Evolutionary conservation across 2,113 vertebrate genomes (phyloP), one percentile per base, ranked within the genome.

Genomic region (Burhinus oedicnemus): DNA sequence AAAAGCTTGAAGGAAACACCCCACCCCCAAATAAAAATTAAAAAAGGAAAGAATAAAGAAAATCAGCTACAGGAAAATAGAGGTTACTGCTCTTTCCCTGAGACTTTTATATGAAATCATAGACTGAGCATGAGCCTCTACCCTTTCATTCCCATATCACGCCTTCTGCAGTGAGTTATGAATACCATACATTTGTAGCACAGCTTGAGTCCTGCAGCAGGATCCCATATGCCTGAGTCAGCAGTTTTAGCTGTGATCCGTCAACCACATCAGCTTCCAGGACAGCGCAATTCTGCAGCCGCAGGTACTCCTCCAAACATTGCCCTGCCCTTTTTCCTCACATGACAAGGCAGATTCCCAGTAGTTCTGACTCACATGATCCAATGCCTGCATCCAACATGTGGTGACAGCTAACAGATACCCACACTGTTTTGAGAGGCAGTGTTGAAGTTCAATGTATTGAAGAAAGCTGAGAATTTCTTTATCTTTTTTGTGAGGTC

Each of bases 321-420:
- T 55, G 76, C 55, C 14, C n/a, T 55, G 57, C 42, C n/a, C 66
- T 79, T 70, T 68, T 51, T 78, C 52, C 47, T 76, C 61, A 19
- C 0, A 0, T 6, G 51, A 21, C 20, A 19, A 18, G 20, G 65
- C 45, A 71, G 38, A 72, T 12, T 16, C 57, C 44, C 18, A 38
- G 22, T 27, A 61, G 15, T 91, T 58, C 18, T 64, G 60, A 36
- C 45, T 49, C 10, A 13, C 2, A 3, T 14, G 9, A 32, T 4
- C 0, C 1, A 84, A 54, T 12, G 18, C 22, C 69, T 75, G 47
- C 15, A 58, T 57, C 84, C 62, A 74, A 0, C 40, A 44, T 0
- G 45, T 40, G 29, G 16, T 51, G n/a, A 82, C 62, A 78, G 60
- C n/a, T 36, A 64, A 76, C 26, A 80, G 44, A 38, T 8, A 44